A percentile compares a stretch with the other conserved stretches of the same genome.
These are phyloP conservation scores for Periplaneta americana DNA, from an alignment of 1,140 invertebrate species.

Conservation along the genomic window DNA sequence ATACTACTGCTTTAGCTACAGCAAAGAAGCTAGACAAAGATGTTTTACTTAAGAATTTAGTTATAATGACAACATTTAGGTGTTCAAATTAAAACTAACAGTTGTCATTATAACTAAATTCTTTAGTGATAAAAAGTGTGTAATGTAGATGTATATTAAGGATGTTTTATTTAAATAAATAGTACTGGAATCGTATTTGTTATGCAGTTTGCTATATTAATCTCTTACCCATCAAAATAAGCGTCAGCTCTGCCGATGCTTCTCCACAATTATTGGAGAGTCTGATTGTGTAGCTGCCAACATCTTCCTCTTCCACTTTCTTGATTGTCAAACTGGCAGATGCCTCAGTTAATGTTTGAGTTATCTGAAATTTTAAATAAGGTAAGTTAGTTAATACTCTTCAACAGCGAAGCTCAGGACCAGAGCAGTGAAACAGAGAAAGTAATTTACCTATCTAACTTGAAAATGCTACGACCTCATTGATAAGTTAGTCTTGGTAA, in stretches of 20 bases:
- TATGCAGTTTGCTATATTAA: too few species aligned
- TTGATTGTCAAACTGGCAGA: slow-evolving; percentile 65
- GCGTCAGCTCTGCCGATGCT: slow-evolving; percentile 54
- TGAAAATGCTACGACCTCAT: too few species aligned
- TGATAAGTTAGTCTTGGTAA: too few species aligned
- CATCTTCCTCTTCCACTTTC: slow-evolving; percentile 64
- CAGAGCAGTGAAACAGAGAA: too few species aligned
- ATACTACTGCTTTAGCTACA: too few species aligned
- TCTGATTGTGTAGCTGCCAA: slow-evolving; percentile 64
- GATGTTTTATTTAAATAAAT: neutral
- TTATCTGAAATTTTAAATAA: slow-evolving; percentile 29
- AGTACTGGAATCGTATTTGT: too few species aligned
- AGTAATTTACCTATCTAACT: too few species aligned
- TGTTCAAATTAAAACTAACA: neutral
- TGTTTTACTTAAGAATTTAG: too few species aligned
- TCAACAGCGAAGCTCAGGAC: too few species aligned
- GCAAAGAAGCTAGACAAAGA: too few species aligned
- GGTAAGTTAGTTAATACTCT: neutral
- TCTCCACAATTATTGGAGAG: slow-evolving; percentile 69
- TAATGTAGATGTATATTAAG: neutral
- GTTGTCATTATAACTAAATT: slow-evolving; percentile 7
- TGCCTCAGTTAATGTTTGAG: slow-evolving; percentile 55
- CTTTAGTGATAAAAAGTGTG: neutral
- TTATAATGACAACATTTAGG: too few species aligned
- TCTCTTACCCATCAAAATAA: slow-evolving; percentile 69